Conservation (phyloP, 2,113 vertebrate species). For the Panthera tigris region DNA sequence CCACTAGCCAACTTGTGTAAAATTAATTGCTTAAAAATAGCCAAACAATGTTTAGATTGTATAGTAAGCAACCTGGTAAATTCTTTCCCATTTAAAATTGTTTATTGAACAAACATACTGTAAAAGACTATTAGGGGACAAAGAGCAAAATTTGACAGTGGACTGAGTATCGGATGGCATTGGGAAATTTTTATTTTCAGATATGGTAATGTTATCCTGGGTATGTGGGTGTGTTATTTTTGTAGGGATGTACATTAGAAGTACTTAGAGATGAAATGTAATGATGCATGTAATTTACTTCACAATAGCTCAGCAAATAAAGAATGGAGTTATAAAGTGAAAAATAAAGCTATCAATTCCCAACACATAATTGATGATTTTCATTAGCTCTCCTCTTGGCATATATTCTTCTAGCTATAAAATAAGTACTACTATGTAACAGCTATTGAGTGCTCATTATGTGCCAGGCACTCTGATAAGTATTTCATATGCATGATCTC, state of each 20-base stretch:
- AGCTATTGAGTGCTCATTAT: neutral
- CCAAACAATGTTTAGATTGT: neutral
- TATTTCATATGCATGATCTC: neutral
- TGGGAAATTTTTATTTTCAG: neutral
- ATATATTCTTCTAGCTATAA: neutral
- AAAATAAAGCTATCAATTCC: constrained; percentile 33
- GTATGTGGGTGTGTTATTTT: neutral
- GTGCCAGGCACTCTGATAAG: neutral
- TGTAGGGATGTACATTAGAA: neutral
- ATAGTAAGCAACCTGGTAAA: neutral
- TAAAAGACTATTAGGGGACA: neutral
- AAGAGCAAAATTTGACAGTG: neutral
- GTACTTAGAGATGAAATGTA: neutral
- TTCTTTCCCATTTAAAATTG: neutral
- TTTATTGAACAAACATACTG: neutral
- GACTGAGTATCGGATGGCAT: neutral
- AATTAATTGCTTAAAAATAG: constrained; percentile 51
- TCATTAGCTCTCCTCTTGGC: neutral
- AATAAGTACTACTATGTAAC: neutral
- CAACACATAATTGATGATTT: constrained; percentile 43
- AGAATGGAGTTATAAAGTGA: constrained; percentile 3
- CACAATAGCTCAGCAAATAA: constrained; percentile 24
- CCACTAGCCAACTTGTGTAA: constrained; percentile 9
- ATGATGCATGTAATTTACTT: constrained; percentile 36
- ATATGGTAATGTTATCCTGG: neutral